Base-by-base conservation (phyloP, 1,140 invertebrate genomes). In the Eriocheir sinensis region DNA sequence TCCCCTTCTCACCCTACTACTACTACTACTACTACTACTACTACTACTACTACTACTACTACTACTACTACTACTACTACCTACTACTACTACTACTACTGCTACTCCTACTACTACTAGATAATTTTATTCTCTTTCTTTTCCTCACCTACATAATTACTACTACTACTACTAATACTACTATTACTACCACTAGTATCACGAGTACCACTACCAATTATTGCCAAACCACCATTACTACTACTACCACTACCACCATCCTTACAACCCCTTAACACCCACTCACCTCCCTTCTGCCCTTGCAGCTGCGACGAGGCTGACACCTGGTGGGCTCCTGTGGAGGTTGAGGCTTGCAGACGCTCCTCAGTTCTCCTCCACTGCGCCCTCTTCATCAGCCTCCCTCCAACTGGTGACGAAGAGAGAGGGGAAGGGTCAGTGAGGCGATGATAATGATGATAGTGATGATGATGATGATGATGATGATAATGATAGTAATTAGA, bases 351-450 rank as follows among this genome's bases (percentile, higher is more conserved):
- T 3, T 94, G 93, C 4, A 94, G 93, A 21, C 93, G 60, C 72
- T 94, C 93, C 86, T 94, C 93, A 3, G 89, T 6, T 15, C 89
- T 86, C 9, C 32, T 86, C 41, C 53, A n/a, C n/a, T n/a, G 86
- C 17, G 38, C 86, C 30, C 88, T 34, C 38, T 89, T 88, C 79
- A 60, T n/a, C n/a, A n/a, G n/a, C n/a, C 27, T 40, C 89, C 93
- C 53, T 94, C 93, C 40, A 90, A 34, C 92, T 93, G 53, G 0
- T 12, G 44, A 9, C 21, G 40, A 40, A 83, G 48, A 8, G 27
- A n/a, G 60, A n/a, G 44, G 44, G 44, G 44, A 4, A 72, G 4
- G 60, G 60, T 21, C 21, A 21, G 53, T 72, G 53, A 72, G 9
- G 27, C 9, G 53, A 21, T 12, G 60, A 72, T n/a, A 72, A n/a